Percentiles rank a stretch among this genome's conserved stretches.
These are phyloP conservation scores for Dinoponera quadriceps DNA, from an alignment of 1,140 invertebrate species.

Conservation along the genomic window DNA sequence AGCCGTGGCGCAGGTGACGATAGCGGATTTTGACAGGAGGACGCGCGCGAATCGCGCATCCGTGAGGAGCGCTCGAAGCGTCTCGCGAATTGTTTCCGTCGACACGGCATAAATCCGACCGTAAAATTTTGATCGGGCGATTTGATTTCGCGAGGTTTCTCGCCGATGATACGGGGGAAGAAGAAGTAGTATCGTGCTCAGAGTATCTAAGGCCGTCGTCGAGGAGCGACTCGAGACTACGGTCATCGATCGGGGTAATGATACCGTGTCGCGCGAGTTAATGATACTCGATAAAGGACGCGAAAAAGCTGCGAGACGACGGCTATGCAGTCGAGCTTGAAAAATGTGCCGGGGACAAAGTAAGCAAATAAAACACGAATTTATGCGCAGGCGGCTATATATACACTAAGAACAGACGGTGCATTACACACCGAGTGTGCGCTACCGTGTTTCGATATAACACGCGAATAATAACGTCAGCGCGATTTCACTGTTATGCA, in stretches of 20 bases:
- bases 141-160: constrained; percentile 11
- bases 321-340: constrained; percentile 41
- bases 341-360: constrained; percentile 12
- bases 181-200: not conserved
- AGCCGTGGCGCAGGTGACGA: not conserved
- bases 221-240: constrained; percentile 13
- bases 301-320: constrained; percentile 33
- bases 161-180: not conserved
- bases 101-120: constrained; percentile 15
- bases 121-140: constrained; percentile 34
- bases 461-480: too few species aligned
- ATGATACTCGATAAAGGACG: constrained; percentile 41
- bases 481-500: too few species aligned
- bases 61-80: not conserved
- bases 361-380: constrained; percentile 7
- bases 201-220: not conserved
- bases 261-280: constrained; percentile 37
- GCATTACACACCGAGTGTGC: too few species aligned
- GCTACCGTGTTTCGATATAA: too few species aligned
- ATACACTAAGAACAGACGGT: too few species aligned
- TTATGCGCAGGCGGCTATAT: not conserved
- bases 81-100: not conserved
- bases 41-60: too few species aligned
- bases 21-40: not conserved
- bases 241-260: constrained; percentile 44